Percentiles rank a stretch among this genome's conserved stretches.
These are phyloP conservation scores for Cisticola juncidis DNA, from an alignment of 2,113 vertebrate genomes.

Conservation along the genomic window DNA sequence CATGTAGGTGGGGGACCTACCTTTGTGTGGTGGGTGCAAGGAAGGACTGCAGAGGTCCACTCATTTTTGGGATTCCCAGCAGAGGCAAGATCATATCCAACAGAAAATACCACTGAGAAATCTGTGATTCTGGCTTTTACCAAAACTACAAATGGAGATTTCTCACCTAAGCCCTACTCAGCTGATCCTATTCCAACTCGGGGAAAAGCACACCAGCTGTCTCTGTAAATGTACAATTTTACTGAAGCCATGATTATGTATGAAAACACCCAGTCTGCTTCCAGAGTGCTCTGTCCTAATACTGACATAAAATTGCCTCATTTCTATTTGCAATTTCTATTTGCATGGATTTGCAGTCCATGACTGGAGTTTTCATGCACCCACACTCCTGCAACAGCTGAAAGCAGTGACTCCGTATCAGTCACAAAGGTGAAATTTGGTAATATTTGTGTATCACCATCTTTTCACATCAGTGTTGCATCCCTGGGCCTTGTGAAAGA, in stretches of 20 bases:
- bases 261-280: constrained; percentile 27
- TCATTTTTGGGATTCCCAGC: background rate
- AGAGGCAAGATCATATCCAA: background rate
- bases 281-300: constrained; percentile 14
- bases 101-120: background rate
- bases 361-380: background rate
- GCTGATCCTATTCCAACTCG: background rate
- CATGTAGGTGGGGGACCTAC: too few relatives aligned
- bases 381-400: background rate
- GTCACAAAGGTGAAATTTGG: background rate
- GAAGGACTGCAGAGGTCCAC: background rate
- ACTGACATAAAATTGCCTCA: background rate
- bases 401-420: background rate
- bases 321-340: background rate
- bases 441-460: background rate
- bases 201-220: constrained; percentile 6
- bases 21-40: background rate
- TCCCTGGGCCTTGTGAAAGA: background rate
- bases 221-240: background rate
- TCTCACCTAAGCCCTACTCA: background rate
- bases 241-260: background rate
- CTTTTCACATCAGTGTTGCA: background rate
- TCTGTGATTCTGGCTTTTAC: background rate
- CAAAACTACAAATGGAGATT: background rate
- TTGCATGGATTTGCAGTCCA: background rate